Conservation (phyloP, 2,888 invertebrate genomes). For the Sceliomorpha sp. region DNA sequence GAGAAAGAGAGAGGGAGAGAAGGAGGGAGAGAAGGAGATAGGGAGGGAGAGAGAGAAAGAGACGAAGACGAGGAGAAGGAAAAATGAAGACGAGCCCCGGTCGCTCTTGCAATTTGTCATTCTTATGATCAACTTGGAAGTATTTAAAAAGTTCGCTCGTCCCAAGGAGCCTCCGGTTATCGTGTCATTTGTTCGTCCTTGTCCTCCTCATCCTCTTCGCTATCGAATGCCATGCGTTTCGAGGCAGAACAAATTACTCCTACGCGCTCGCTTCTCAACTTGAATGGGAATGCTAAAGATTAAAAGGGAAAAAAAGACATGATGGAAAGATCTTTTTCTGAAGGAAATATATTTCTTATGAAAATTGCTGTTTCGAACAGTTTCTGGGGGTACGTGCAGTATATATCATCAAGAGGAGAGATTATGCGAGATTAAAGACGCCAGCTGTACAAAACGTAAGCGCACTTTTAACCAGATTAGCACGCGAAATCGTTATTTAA, state of each 20-base stretch:
- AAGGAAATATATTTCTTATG: slow-evolving; percentile 3
- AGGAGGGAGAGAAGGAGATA: not conserved
- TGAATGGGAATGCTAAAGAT: slow-evolving; percentile 18
- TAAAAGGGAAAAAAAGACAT: slow-evolving; percentile 38
- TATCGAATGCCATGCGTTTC: slow-evolving; percentile 48
- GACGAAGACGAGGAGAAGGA: slow-evolving; percentile 31
- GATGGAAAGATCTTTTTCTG: slow-evolving; percentile 27
- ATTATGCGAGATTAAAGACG: too few relatives aligned
- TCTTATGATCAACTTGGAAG: slow-evolving; percentile 74
- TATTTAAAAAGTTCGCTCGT: slow-evolving; percentile 78
- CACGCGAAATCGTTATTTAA: too few relatives aligned
- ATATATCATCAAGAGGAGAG: too few relatives aligned
- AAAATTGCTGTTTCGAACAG: slow-evolving; percentile 12
- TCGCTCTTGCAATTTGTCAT: slow-evolving; percentile 76
- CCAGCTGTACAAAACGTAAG: too few relatives aligned
- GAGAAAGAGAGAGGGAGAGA: slow-evolving; percentile 25
- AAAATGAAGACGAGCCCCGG: slow-evolving; percentile 54
- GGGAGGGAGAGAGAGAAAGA: slow-evolving; percentile 25
- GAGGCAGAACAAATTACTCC: slow-evolving; percentile 52
- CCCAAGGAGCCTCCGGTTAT: slow-evolving; percentile 64
- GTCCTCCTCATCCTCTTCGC: slow-evolving; percentile 31
- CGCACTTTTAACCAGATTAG: too few relatives aligned
- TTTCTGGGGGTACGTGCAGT: too few relatives aligned
- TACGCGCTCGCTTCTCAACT: slow-evolving; percentile 31
- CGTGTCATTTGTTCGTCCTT: slow-evolving; percentile 66